Evolutionary conservation across 2,797 vertebrate genomes (phyloP).

Genomic region (Poecile montanus): DNA sequence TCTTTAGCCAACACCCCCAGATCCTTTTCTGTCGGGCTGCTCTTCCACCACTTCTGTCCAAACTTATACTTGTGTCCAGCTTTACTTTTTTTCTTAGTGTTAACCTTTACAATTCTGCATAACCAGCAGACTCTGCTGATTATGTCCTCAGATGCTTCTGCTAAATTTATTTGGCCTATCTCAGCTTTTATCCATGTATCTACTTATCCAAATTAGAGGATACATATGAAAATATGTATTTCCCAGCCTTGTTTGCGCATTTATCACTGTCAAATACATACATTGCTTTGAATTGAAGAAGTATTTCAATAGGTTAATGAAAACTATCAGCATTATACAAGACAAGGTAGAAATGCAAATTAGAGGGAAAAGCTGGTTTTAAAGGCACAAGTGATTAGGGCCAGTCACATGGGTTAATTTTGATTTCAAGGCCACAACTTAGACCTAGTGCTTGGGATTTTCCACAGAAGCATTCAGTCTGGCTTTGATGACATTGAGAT

Average conservation of each 20-base stretch:
- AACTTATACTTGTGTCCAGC: neutral
- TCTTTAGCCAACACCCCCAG: accelerated
- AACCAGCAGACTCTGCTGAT: neutral
- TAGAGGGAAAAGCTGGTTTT: neutral
- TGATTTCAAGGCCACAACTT: neutral
- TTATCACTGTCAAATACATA: neutral
- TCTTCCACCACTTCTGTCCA: neutral
- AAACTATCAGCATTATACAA: neutral
- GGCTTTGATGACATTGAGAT: neutral
- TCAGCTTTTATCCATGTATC: neutral
- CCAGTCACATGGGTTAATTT: neutral
- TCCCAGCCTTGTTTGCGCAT: neutral
- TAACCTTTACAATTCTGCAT: neutral
- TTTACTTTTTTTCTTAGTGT: neutral
- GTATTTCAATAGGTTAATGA: neutral
- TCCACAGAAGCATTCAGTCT: neutral
- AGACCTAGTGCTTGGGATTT: neutral
- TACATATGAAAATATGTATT: neutral
- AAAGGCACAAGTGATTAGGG: neutral
- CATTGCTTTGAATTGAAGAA: neutral
- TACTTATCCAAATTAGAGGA: neutral
- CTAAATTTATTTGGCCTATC: neutral
- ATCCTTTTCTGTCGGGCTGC: neutral
- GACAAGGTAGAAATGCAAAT: neutral
- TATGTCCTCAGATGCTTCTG: neutral